Conservation (phyloP, 1,140 invertebrate genomes). For the Halictus rubicundus region DNA sequence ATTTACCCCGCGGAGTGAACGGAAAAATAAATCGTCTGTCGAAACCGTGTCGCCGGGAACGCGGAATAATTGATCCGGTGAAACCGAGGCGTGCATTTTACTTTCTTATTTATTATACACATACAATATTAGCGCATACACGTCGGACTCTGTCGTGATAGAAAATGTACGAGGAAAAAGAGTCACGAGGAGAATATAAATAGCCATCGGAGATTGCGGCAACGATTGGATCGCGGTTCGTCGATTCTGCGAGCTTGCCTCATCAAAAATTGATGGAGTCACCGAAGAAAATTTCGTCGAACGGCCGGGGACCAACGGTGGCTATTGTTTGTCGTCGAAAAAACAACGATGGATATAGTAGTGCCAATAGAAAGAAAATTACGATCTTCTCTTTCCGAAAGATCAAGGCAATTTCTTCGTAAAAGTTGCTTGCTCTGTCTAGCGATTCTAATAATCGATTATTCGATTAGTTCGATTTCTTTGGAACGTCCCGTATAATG, state of each 20-base stretch:
- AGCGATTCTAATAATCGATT: background rate
- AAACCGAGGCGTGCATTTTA: background rate
- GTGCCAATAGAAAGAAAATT: too few species aligned
- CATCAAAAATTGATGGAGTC: background rate
- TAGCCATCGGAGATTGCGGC: background rate
- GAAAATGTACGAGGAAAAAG: background rate
- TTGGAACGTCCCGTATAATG: background rate
- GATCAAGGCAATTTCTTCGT: too few species aligned
- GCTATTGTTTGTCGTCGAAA: background rate
- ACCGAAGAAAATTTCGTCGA: background rate
- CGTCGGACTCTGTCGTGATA: background rate
- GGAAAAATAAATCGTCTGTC: too few species aligned
- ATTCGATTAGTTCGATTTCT: background rate
- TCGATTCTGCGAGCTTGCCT: background rate
- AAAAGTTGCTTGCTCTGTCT: too few species aligned
- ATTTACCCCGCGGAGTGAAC: too few species aligned
- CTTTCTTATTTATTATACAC: background rate
- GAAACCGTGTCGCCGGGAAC: too few species aligned
- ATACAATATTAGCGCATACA: too few species aligned
- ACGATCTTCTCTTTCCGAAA: too few species aligned
- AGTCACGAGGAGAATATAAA: constrained; percentile 1
- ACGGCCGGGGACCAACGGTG: background rate
- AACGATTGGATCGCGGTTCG: background rate
- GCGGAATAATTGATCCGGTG: too few species aligned
- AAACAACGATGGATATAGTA: background rate